Conservation (phyloP, 2,888 invertebrate genomes). For the Reticulitermes lucifugus region DNA sequence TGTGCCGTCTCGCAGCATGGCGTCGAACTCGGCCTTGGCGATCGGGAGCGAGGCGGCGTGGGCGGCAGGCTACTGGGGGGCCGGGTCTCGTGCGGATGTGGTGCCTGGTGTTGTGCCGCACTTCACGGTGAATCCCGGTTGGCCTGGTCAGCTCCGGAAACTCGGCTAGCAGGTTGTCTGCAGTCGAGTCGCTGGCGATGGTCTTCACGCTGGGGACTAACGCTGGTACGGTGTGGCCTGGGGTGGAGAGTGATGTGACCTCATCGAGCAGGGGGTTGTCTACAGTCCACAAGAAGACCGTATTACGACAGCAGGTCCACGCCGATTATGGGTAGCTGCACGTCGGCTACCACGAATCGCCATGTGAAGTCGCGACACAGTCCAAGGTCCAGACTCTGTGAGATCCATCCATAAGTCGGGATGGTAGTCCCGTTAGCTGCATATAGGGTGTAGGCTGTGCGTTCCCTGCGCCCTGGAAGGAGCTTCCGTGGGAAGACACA, state of each 20-base stretch:
- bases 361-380: conserved; percentile 42
- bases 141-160: conserved; percentile 42
- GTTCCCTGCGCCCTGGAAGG: conserved; percentile 51
- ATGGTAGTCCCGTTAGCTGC: conserved; percentile 59
- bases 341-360: too few relatives aligned
- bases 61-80: conserved; percentile 54
- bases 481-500: conserved; percentile 53
- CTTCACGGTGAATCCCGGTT: neutral
- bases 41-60: conserved; percentile 55
- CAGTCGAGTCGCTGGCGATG: neutral
- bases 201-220: neutral
- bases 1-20: conserved; percentile 57
- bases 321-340: too few relatives aligned
- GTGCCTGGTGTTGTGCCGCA: conserved; percentile 50
- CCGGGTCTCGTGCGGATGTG: conserved; percentile 57
- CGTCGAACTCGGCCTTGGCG: conserved; percentile 57
- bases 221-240: neutral
- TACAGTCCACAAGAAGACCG: conserved; percentile 57
- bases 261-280: conserved; percentile 54
- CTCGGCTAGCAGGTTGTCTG: conserved; percentile 8
- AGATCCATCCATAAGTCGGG: conserved; percentile 57
- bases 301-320: conserved; percentile 50
- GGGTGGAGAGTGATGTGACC: conserved; percentile 34
- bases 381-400: conserved; percentile 56
- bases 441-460: conserved; percentile 55